phyloP scores from a whole-genome alignment of 1,140 invertebrate genomes.

The Heliconius melpomene region DNA sequence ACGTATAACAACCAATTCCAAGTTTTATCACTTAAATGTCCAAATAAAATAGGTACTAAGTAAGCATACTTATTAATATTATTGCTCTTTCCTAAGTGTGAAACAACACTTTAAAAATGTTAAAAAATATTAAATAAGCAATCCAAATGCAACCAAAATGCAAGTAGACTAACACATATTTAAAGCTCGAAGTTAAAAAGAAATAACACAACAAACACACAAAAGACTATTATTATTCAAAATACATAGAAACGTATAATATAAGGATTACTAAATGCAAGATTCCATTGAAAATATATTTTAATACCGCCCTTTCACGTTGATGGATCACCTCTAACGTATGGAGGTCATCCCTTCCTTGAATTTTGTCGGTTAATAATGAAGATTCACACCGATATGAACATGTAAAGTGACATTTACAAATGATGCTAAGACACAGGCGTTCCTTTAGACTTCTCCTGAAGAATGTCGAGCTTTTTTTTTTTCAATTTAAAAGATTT shows the following conservation, averaged over 20 bases:
- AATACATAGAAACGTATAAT: background rate
- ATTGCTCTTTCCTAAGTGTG: no score
- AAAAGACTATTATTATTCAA: background rate
- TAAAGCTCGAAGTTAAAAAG: no score
- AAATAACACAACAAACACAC: no score
- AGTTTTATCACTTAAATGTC: no score
- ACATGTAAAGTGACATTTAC: constrained; percentile 18
- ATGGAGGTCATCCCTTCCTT: constrained; percentile 14
- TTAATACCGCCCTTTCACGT: background rate
- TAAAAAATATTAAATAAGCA: no score
- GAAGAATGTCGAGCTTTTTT: background rate
- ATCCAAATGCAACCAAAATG: no score
- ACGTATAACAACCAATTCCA: no score
- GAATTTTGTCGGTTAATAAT: constrained; percentile 16
- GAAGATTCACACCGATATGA: constrained; percentile 15
- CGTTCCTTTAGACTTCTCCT: background rate
- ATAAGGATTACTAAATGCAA: background rate
- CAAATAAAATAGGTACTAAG: no score
- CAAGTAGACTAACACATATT: no score
- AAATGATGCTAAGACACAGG: constrained; percentile 13
- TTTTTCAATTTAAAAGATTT: background rate
- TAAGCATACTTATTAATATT: no score
- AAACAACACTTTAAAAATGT: no score
- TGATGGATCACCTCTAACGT: constrained; percentile 9
- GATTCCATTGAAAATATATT: background rate